Evolutionary conservation across 1,140 invertebrate genomes (phyloP).

Genomic region (Drosophila grimshawi): DNA sequence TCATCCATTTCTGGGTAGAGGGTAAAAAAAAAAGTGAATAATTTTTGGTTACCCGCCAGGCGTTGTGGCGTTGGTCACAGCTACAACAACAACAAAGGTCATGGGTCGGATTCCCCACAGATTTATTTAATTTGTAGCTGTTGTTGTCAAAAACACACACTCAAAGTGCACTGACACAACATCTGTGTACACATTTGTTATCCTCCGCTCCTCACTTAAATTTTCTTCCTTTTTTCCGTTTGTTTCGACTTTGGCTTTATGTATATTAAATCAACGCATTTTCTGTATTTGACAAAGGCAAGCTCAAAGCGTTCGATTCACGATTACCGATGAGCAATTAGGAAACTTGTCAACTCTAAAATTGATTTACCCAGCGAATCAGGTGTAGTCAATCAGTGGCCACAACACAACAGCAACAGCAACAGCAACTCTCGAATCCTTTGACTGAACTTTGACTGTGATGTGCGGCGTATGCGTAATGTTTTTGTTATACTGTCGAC

Average conservation of each 20-base stretch:
- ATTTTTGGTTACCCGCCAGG: neutral
- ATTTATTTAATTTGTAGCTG: conserved; percentile 17
- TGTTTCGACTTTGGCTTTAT: conserved; percentile 25
- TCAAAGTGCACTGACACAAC: conserved; percentile 3
- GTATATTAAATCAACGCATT: conserved; percentile 44
- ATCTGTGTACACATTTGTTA: conserved; percentile 31
- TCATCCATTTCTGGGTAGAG: too few relatives aligned
- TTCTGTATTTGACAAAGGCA: conserved; percentile 34
- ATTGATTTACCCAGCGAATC: too few relatives aligned
- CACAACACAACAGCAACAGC: too few relatives aligned
- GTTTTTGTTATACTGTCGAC: conserved; percentile 9
- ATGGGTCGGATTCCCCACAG: conserved; percentile 31
- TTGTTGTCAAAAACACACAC: conserved; percentile 14
- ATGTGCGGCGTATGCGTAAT: conserved; percentile 27
- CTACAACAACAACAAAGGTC: conserved; percentile 37
- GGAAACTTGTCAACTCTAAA: neutral
- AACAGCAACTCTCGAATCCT: too few relatives aligned
- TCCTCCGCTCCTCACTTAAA: neutral
- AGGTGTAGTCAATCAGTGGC: too few relatives aligned
- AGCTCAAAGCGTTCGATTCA: conserved; percentile 4
- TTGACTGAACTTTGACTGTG: neutral
- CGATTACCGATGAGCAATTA: conserved; percentile 9
- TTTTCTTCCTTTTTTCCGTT: neutral
- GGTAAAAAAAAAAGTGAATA: too few relatives aligned
- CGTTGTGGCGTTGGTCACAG: conserved; percentile 19